A percentile compares a stretch with the other conserved stretches of the same genome.
Conservation (phyloP, 2,888 invertebrate species). For the Rhamphomyia laevipes region DNA sequence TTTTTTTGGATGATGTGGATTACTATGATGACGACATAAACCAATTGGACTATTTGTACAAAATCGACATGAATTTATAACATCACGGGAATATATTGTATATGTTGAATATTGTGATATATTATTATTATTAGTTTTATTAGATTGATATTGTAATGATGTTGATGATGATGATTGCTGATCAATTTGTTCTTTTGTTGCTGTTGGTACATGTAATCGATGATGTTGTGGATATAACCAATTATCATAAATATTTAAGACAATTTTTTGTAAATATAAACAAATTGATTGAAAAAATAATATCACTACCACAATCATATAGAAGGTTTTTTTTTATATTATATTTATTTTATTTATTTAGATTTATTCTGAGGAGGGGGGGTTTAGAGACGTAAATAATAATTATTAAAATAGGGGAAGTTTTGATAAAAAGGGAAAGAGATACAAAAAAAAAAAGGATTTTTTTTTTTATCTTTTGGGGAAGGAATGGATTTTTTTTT, state of each 20-base stretch:
- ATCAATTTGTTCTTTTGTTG: slow-evolving; percentile 19
- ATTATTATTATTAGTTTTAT: too few species aligned
- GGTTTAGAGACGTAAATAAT: too few species aligned
- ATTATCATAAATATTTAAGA: slow-evolving; percentile 33
- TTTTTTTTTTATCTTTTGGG: too few species aligned
- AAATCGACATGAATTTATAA: slow-evolving; percentile 24
- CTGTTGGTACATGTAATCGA: slow-evolving; percentile 30
- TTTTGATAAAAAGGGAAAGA: too few species aligned
- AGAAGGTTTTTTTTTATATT: slow-evolving; percentile 8
- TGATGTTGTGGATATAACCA: slow-evolving; percentile 34
- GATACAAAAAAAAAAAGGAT: background rate
- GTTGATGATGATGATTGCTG: too few species aligned
- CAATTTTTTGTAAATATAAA: slow-evolving; percentile 34
- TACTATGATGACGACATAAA: slow-evolving; percentile 31
- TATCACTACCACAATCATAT: slow-evolving; percentile 37
- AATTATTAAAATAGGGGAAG: background rate
- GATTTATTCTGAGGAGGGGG: too few species aligned
- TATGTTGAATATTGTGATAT: background rate
- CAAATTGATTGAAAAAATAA: slow-evolving; percentile 37
- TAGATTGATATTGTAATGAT: background rate
- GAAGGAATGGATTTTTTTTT: background rate
- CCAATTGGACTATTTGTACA: slow-evolving; percentile 34
- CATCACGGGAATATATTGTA: background rate
- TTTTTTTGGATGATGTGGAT: slow-evolving; percentile 13
- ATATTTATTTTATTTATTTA: background rate